Conservation (phyloP, 1,140 invertebrate species). For the Micrasema minimum region DNA sequence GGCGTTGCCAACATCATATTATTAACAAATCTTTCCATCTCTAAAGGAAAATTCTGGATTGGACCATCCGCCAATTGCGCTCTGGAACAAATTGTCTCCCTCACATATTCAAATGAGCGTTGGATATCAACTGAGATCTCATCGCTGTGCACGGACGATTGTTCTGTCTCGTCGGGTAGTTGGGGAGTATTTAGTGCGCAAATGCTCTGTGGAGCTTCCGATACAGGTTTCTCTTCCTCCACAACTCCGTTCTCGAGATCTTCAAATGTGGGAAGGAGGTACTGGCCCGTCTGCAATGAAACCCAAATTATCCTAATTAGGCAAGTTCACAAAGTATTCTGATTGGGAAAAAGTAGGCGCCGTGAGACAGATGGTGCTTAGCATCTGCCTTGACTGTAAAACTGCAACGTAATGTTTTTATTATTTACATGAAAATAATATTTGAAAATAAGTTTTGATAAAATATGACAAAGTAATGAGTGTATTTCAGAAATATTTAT, state of each 20-base stretch:
- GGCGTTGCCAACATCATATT: too few relatives aligned
- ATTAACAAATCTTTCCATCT: too few relatives aligned
- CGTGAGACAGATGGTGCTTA: too few relatives aligned
- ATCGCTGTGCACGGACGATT: too few relatives aligned
- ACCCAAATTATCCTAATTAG: conserved; percentile 36
- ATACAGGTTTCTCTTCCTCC: not conserved
- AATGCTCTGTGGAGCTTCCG: not conserved
- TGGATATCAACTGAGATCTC: too few relatives aligned
- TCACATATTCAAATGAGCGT: too few relatives aligned
- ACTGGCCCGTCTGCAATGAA: conserved; percentile 17
- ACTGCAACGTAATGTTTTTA: not conserved
- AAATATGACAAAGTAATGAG: not conserved
- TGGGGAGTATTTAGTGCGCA: too few relatives aligned
- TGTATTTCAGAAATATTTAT: not conserved
- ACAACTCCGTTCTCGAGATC: conserved; percentile 29
- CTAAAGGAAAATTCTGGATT: too few relatives aligned
- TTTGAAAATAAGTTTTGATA: conserved; percentile 6
- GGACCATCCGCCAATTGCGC: too few relatives aligned
- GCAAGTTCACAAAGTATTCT: conserved; percentile 18
- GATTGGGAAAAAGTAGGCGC: conserved; percentile 31
- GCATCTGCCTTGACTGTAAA: too few relatives aligned
- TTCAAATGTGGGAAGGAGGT: conserved; percentile 27
- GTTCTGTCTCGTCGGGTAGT: too few relatives aligned
- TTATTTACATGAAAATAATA: conserved; percentile 22
- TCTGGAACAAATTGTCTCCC: too few relatives aligned